Evolutionary conservation across 2,888 invertebrate genomes (phyloP).

Genomic region (Diabrotica balteata): DNA sequence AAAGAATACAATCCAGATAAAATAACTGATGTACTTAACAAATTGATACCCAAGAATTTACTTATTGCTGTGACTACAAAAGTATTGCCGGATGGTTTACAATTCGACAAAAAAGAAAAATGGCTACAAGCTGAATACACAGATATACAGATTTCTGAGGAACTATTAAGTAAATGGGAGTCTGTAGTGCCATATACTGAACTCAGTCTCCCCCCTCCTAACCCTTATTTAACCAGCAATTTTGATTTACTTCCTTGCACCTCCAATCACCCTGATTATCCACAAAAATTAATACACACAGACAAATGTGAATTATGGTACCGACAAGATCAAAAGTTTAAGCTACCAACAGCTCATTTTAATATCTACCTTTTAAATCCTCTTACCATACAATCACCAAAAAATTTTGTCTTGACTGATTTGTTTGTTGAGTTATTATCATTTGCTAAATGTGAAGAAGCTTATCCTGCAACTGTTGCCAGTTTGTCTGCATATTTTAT

Average conservation of each 20-base stretch:
- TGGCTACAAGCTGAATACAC: slow-evolving; percentile 87
- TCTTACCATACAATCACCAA: slow-evolving; percentile 66
- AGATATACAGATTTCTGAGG: slow-evolving; percentile 68
- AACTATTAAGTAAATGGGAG: slow-evolving; percentile 72
- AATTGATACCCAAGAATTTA: slow-evolving; percentile 70
- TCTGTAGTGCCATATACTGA: slow-evolving; percentile 64
- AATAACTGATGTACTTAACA: slow-evolving; percentile 66
- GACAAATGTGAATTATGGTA: slow-evolving; percentile 78
- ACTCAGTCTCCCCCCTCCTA: slow-evolving; percentile 74
- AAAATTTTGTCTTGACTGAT: slow-evolving; percentile 36
- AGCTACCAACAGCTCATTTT: slow-evolving; percentile 78
- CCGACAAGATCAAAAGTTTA: slow-evolving; percentile 82
- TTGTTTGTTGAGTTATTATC: slow-evolving; percentile 40
- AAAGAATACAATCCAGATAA: slow-evolving; percentile 78
- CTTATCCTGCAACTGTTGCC: slow-evolving; percentile 43
- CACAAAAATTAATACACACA: slow-evolving; percentile 66
- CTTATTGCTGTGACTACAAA: slow-evolving; percentile 75
- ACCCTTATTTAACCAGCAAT: slow-evolving; percentile 76
- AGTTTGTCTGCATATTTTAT: slow-evolving; percentile 36
- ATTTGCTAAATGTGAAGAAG: slow-evolving; percentile 42
- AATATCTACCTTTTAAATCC: slow-evolving; percentile 78
- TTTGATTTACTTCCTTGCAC: slow-evolving; percentile 68
- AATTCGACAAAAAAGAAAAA: slow-evolving; percentile 73
- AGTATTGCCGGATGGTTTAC: slow-evolving; percentile 61
- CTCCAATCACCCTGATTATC: slow-evolving; percentile 59